phyloP scores from a whole-genome alignment of 2,797 vertebrate genomes.

The Pangasius krempfi region DNA sequence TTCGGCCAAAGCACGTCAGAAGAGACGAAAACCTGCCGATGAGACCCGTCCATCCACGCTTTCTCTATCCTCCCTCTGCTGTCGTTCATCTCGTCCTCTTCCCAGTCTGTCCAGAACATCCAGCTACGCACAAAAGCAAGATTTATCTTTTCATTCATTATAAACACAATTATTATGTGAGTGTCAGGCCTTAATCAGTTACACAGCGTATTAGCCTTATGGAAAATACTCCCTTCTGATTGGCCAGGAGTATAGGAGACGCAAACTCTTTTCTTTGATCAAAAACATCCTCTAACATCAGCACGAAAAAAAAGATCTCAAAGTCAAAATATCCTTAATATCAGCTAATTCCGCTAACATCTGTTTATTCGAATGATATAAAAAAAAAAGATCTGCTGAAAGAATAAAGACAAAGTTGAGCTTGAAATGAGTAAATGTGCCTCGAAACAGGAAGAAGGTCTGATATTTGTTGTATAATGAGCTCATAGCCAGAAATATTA shows the following conservation, averaged over 20 bases:
- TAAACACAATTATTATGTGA: background rate
- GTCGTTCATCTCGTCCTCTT: constrained; percentile 85
- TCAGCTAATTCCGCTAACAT: background rate
- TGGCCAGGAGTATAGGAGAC: background rate
- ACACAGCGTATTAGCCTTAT: background rate
- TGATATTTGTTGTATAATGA: background rate
- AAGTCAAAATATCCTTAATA: background rate
- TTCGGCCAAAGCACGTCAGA: constrained; percentile 89
- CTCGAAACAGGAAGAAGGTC: background rate
- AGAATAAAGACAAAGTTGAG: too few relatives aligned
- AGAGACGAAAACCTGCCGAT: constrained; percentile 83
- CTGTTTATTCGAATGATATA: background rate
- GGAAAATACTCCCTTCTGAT: background rate
- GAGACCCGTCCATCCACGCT: constrained; percentile 87
- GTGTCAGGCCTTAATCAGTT: background rate
- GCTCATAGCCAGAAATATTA: background rate
- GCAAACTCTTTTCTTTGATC: background rate
- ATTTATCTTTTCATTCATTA: background rate
- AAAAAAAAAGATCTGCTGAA: too few relatives aligned
- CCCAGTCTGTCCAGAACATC: constrained; percentile 94
- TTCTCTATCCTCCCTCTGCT: constrained; percentile 86
- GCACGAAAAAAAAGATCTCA: too few relatives aligned
- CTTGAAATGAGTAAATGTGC: background rate
- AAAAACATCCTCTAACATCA: background rate
- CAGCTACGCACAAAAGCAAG: constrained; percentile 67